phyloP scores from a whole-genome alignment of 2,888 invertebrate species.

The Ashinkailepas kermadecensis region DNA sequence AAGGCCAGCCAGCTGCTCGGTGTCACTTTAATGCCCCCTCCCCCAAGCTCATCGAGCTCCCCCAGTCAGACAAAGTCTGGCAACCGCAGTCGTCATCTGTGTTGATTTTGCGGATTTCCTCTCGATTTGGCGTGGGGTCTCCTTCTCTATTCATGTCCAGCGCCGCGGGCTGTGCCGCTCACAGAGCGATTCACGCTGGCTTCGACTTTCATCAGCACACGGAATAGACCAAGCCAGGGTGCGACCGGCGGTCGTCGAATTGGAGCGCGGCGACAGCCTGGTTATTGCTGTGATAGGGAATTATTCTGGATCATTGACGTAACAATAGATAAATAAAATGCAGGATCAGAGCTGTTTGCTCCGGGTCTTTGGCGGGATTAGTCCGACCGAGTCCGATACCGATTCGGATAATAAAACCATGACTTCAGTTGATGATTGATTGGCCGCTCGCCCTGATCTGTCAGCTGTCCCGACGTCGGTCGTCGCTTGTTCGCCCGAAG shows the following conservation, averaged over 20 bases:
- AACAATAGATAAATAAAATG: constrained; percentile 13
- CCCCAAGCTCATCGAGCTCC: no score
- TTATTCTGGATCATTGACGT: constrained; percentile 17
- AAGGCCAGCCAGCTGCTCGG: no score
- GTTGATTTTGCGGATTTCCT: constrained; percentile 17
- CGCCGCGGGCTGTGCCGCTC: not conserved
- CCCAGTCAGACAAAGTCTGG: no score
- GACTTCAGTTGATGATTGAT: not conserved
- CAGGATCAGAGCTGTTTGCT: not conserved
- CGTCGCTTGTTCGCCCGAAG: no score
- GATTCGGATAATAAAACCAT: not conserved
- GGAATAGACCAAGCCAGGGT: not conserved
- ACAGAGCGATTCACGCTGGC: not conserved
- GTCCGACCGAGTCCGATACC: not conserved
- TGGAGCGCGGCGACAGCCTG: not conserved
- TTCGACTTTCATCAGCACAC: not conserved
- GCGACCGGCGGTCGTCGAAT: not conserved
- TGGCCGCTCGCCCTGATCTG: not conserved
- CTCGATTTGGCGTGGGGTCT: not conserved
- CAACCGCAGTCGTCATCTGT: constrained; percentile 12
- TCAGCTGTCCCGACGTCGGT: not conserved
- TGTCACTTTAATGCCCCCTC: no score
- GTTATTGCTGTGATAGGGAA: constrained; percentile 15
- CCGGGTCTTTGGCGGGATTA: not conserved
- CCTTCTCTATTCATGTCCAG: constrained; percentile 2